Base-by-base conservation (phyloP, 1,140 invertebrate species). In the Drosophila ogumai region DNA sequence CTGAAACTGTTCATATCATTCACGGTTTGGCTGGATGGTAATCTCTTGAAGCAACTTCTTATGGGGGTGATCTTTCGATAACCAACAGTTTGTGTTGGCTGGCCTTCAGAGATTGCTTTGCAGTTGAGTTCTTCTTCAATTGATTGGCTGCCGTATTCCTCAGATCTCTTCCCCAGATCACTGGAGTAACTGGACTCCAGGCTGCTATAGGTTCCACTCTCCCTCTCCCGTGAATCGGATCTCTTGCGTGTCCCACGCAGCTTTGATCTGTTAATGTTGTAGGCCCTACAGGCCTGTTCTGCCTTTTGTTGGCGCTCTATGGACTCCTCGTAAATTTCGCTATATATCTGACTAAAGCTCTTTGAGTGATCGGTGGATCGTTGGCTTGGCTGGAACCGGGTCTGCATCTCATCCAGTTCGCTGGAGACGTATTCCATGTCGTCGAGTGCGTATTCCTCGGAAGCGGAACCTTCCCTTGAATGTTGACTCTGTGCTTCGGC, bases 321-420 rank as follows among this genome's bases (percentile, higher is more conserved):
- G 0, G 82, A 86, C 54, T 86, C 82, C 17, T 86, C 82, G 7
- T 55, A 73, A 15, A 86, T 76, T 57, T 87, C 82, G 43, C 84
- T 88, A n/a, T 82, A 88, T 6, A 86, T 69, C 40, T 86, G 69
- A 44, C 82, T 86, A 13, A 79, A 88, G 9, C 75, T 88, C 40
- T 82, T 76, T 0, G 82, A 86, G 9, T 63, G 52, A 9, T 88
- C 84, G 4, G 61, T 79, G 4, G 82, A 79, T 0, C 22, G 43
- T 12, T 25, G 19, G 44, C 55, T 60, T 22, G 6, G 22, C n/a
- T 54, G 63, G 36, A 19, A 50, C 6, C 7, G 13, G 1, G 34
- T 13, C 1, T 22, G 15, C 1, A 6, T 12, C 13, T 59, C 68
- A 8, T 57, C 34, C n/a, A 15, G 28, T 19, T 40, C 68, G 17